Conservation (phyloP, 2,888 invertebrate species). For the Himalopsyche japonica region DNA sequence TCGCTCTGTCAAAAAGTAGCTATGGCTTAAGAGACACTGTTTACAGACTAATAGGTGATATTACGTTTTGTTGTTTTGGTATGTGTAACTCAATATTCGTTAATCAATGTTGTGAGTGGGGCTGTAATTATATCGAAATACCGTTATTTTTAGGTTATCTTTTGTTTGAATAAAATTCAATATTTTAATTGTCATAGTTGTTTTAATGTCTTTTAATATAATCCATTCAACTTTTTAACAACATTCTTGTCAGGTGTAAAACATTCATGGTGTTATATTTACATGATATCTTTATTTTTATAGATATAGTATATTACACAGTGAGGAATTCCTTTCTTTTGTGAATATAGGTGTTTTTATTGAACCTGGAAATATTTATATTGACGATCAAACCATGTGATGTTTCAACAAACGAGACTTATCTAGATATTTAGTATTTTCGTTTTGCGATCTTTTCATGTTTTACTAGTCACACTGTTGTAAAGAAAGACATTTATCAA, state of each 20-base stretch:
- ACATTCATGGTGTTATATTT: constrained; percentile 31
- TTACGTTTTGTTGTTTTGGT: too few relatives aligned
- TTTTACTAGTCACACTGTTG: neutral
- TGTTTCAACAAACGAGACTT: constrained; percentile 26
- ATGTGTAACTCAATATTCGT: too few relatives aligned
- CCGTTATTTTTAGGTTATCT: neutral
- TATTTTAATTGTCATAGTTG: constrained; percentile 7
- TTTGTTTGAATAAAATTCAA: constrained; percentile 11
- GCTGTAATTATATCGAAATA: neutral
- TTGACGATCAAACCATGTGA: constrained; percentile 8
- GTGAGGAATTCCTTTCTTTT: constrained; percentile 11
- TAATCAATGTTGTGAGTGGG: too few relatives aligned
- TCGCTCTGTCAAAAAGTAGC: too few relatives aligned
- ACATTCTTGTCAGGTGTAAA: constrained; percentile 30
- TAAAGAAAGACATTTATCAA: constrained; percentile 1
- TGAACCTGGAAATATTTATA: constrained; percentile 16
- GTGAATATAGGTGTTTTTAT: constrained; percentile 15
- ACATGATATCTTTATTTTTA: constrained; percentile 33
- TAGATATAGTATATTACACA: constrained; percentile 27
- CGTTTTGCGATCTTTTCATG: constrained; percentile 3
- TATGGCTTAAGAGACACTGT: too few relatives aligned
- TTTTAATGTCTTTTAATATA: constrained; percentile 28
- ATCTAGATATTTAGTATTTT: constrained; percentile 3
- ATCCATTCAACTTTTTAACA: constrained; percentile 30
- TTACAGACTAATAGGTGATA: too few relatives aligned